These are phyloP conservation scores for Chloromyia formosa DNA, from an alignment of 2,888 invertebrate genomes.

Conservation along the genomic window DNA sequence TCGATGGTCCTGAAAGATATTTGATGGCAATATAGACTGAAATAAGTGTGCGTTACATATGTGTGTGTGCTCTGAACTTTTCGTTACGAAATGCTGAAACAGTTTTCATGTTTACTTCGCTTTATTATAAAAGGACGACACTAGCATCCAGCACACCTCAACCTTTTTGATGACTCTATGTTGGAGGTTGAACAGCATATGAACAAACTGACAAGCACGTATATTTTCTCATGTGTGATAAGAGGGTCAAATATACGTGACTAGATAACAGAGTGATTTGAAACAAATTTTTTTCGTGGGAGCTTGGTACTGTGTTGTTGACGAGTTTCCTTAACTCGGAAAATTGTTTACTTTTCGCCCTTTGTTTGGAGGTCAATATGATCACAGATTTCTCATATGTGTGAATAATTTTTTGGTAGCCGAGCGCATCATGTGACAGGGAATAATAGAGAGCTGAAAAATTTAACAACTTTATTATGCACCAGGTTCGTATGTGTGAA, in stretches of 20 bases:
- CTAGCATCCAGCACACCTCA: background rate
- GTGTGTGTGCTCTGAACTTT: too few species aligned
- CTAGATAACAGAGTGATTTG: constrained; percentile 17
- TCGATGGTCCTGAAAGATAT: background rate
- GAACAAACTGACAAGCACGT: constrained; percentile 1
- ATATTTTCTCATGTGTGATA: constrained; percentile 10
- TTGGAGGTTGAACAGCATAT: background rate
- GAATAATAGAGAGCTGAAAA: too few species aligned
- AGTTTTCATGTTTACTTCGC: background rate
- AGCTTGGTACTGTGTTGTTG: too few species aligned
- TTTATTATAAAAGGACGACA: background rate
- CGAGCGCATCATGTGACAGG: too few species aligned
- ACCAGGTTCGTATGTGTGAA: too few species aligned
- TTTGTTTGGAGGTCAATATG: too few species aligned
- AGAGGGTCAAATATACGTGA: constrained; percentile 31
- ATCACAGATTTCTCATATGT: too few species aligned
- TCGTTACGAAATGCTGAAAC: background rate
- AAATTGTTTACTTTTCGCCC: too few species aligned
- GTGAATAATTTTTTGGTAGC: too few species aligned
- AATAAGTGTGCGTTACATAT: background rate
- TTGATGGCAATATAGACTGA: background rate
- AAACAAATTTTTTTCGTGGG: too few species aligned
- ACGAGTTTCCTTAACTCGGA: too few species aligned
- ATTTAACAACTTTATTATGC: too few species aligned
- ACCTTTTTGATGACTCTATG: background rate